Evolutionary conservation across 1,140 invertebrate species (phyloP).

Genomic region (Tribolium madens): DNA sequence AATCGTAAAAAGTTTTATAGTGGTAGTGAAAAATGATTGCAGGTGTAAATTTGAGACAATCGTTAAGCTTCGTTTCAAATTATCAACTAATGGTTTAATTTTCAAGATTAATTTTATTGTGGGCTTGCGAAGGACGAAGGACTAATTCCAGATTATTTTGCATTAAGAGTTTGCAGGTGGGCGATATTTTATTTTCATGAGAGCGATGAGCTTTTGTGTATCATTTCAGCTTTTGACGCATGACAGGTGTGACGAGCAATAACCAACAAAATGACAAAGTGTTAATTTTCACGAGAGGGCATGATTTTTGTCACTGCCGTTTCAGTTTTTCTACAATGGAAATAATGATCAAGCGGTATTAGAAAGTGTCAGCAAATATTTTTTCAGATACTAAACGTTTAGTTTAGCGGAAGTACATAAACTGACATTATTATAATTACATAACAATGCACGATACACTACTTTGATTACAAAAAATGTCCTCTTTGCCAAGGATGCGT

Average conservation of each 20-base stretch:
- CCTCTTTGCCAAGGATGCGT: no score
- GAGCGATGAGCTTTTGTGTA: conserved; percentile 30
- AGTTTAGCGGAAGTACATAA: conserved; percentile 3
- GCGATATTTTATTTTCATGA: conserved; percentile 35
- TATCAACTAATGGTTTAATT: conserved; percentile 39
- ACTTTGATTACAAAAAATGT: background rate
- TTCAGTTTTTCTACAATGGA: conserved; percentile 6
- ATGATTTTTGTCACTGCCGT: conserved; percentile 27
- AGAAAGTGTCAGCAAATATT: conserved; percentile 21
- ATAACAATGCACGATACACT: background rate
- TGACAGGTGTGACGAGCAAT: conserved; percentile 30
- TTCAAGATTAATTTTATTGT: conserved; percentile 32
- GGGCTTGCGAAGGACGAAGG: background rate
- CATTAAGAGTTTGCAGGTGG: conserved; percentile 35
- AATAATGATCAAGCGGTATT: background rate
- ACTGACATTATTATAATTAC: conserved; percentile 4
- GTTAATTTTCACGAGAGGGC: conserved; percentile 18
- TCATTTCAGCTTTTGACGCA: conserved; percentile 5
- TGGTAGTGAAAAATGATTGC: conserved; percentile 24
- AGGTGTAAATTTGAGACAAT: conserved; percentile 29
- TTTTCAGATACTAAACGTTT: background rate
- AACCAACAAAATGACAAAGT: conserved; percentile 29
- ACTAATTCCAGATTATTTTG: conserved; percentile 32
- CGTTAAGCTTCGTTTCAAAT: conserved; percentile 29
- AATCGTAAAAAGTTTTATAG: conserved; percentile 37